Evolutionary conservation across 2,113 vertebrate genomes (phyloP), one percentile per base, ranked within the genome.

Genomic region (Rhineura floridana): DNA sequence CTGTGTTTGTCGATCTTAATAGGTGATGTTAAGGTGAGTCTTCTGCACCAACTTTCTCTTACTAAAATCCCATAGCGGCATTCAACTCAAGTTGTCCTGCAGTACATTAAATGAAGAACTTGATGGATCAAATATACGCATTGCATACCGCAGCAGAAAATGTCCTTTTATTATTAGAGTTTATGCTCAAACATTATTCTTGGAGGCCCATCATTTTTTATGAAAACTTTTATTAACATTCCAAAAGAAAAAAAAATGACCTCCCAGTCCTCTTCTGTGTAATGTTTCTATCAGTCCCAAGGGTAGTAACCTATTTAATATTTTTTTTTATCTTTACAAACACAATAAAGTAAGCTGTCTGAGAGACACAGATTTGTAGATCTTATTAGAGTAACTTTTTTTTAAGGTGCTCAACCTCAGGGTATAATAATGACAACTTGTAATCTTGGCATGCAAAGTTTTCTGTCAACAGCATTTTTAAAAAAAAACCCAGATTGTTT

Each of bases 141-240:
- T 13, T 88, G 83, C 89, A 77, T 89, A 83, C 92, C 62, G 78
- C 62, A 30, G 63, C 83, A 91, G 84, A 90, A 96, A 94, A 94
- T 87, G 88, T n/a, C 81, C 85, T 91, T 96, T 93, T 90, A 87
- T 86, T 84, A 92, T 89, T 94, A 81, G 88, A 93, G 94, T 95
- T 94, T 94, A 92, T 91, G 89, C 89, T 89, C 77, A 80, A 93
- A 90, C 84, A 65, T 96, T 94, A 88, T 79, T 97, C 90, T 92
- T 94, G 91, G 91, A 95, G 91, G 50, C 44, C 94, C 59, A 1
- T 93, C 90, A 75, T 96, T 93, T 96, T 96, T 97, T 95, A 96
- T 95, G 93, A 95, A 97, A 97, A 97, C 94, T 96, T 96, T 95
- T 96, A 96, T 96, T 96, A 97, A 96, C 92, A 80, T 95, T 95